Evolutionary conservation across 2,113 vertebrate genomes (phyloP).

Genomic region (Phocoena phocoena): DNA sequence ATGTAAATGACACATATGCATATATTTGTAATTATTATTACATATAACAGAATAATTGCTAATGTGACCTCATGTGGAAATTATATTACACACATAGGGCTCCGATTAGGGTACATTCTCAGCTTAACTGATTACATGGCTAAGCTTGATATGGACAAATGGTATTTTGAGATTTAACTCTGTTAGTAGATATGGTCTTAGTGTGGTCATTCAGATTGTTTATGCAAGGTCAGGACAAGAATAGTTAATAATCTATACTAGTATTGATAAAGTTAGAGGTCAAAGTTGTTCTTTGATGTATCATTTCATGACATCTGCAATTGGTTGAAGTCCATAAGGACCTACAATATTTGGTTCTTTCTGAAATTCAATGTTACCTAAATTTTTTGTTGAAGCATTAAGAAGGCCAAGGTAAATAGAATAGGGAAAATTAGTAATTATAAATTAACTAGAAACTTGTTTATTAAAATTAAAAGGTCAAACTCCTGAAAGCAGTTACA

Average conservation of each 20-base stretch:
- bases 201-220: fast-evolving
- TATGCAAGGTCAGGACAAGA: fast-evolving
- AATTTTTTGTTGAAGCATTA: background rate
- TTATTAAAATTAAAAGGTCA: background rate
- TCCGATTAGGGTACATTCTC: fast-evolving
- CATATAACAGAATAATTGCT: fast-evolving
- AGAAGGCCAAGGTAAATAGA: background rate
- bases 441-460: background rate
- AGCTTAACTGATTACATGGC: fast-evolving
- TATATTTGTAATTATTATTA: fast-evolving
- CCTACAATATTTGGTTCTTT: fast-evolving
- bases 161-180: fast-evolving
- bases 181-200: fast-evolving
- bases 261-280: fast-evolving
- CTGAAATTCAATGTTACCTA: background rate
- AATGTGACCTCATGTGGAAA: fast-evolving
- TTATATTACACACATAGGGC: fast-evolving
- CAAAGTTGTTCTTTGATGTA: fast-evolving
- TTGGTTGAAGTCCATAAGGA: fast-evolving
- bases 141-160: background rate
- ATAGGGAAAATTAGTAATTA: fast-evolving
- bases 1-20: fast-evolving
- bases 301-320: fast-evolving
- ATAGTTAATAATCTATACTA: fast-evolving
- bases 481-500: background rate